These are phyloP conservation scores for Silurus meridionalis DNA, from an alignment of 2,113 vertebrate species.

Conservation along the genomic window DNA sequence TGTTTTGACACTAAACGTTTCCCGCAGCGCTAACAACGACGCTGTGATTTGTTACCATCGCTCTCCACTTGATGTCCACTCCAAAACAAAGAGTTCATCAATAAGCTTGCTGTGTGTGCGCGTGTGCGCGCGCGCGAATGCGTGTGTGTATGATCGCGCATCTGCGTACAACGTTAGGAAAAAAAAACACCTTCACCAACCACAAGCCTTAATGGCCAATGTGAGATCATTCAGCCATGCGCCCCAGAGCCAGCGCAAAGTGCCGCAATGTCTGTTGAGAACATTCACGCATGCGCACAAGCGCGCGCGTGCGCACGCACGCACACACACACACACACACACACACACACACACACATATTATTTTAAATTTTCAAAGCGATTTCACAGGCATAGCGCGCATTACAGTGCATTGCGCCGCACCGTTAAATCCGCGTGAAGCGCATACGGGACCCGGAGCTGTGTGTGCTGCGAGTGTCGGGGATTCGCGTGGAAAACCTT, in stretches of 20 bases:
- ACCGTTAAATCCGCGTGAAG: not conserved
- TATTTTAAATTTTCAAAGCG: constrained; percentile 14
- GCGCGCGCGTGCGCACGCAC: not conserved
- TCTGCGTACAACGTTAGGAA: constrained; percentile 20
- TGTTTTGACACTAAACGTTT: constrained; percentile 29
- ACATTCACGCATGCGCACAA: constrained; percentile 48
- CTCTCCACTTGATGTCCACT: constrained; percentile 44
- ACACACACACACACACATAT: constrained; percentile 18
- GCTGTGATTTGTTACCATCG: constrained; percentile 61
- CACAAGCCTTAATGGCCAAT: constrained; percentile 63
- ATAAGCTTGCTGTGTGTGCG: not conserved
- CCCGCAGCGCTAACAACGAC: constrained; percentile 63
- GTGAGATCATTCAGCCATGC: constrained; percentile 56
- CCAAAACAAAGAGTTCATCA: constrained; percentile 50
- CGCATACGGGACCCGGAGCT: not conserved
- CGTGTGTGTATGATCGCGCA: not conserved
- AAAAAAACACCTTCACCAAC: constrained; percentile 38
- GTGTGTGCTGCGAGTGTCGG: not conserved
- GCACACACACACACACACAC: constrained; percentile 16
- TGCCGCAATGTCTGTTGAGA: constrained; percentile 73
- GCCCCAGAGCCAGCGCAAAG: constrained; percentile 67
- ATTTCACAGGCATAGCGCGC: not conserved
- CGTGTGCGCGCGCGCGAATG: no score
- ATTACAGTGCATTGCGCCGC: not conserved
- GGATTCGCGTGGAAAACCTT: constrained; percentile 61